A percentile compares a stretch with the other conserved stretches of the same genome.
phyloP scores from a whole-genome alignment of 2,113 vertebrate species.

The Oxygymnocypris stewartii region DNA sequence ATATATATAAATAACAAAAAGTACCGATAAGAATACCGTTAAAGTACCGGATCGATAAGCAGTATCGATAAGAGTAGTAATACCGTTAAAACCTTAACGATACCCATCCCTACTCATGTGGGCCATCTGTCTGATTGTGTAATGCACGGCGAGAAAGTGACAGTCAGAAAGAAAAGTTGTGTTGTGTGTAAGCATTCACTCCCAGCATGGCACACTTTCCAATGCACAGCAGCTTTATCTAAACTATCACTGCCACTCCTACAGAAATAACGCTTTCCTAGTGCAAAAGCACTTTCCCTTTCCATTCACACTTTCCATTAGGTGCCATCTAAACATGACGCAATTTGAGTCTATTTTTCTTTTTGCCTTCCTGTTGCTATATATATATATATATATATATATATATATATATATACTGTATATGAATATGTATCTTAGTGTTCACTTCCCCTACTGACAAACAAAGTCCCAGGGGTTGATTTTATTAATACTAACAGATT shows the following conservation, averaged over 20 bases:
- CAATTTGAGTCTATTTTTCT: conserved; percentile 26
- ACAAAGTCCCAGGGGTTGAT: too few species aligned
- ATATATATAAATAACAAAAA: too few species aligned
- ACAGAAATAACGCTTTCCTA: conserved; percentile 56
- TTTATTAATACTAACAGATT: too few species aligned
- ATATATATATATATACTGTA: too few species aligned
- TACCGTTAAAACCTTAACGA: too few species aligned
- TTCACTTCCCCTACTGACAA: too few species aligned
- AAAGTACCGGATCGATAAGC: too few species aligned
- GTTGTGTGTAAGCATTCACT: conserved; percentile 43
- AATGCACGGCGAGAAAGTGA: not conserved
- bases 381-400: not conserved
- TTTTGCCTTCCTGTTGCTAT: conserved; percentile 40
- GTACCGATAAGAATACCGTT: too few species aligned
- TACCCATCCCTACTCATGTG: too few species aligned
- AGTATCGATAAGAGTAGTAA: too few species aligned
- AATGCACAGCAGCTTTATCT: conserved; percentile 51
- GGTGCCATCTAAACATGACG: conserved; percentile 12
- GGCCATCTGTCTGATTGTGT: conserved; percentile 13
- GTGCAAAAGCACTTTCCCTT: conserved; percentile 42
- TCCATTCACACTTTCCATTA: conserved; percentile 46
- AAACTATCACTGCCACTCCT: conserved; percentile 56
- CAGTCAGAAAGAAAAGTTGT: conserved; percentile 31
- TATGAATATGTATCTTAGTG: not conserved
- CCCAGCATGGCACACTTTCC: conserved; percentile 58